phyloP scores from a whole-genome alignment of 2,888 invertebrate genomes.

The Drosophila infuscata region DNA sequence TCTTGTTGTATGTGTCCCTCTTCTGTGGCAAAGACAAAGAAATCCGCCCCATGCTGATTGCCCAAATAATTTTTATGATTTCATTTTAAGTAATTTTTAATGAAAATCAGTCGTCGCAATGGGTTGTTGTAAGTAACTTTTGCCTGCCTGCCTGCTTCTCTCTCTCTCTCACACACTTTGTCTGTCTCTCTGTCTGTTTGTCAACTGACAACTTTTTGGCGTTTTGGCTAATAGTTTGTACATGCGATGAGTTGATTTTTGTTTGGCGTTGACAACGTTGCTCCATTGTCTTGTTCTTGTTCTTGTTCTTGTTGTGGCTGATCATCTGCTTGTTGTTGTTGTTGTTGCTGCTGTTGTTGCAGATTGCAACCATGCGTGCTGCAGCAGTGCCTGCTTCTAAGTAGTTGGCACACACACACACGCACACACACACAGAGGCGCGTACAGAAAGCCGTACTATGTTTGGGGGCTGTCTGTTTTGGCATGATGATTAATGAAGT shows the following conservation, averaged over 20 bases:
- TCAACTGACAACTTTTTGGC: slow-evolving; percentile 65
- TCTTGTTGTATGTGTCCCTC: not conserved
- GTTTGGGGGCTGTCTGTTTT: slow-evolving; percentile 73
- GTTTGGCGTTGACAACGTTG: slow-evolving; percentile 60
- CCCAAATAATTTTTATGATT: slow-evolving; percentile 72
- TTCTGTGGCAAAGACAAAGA: slow-evolving; percentile 53
- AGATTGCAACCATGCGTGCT: slow-evolving; percentile 57
- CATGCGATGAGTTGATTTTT: slow-evolving; percentile 73
- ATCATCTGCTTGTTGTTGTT: slow-evolving; percentile 26
- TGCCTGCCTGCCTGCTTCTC: not conserved
- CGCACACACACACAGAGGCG: slow-evolving; percentile 9
- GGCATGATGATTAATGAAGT: slow-evolving; percentile 85
- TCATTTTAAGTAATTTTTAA: slow-evolving; percentile 83
- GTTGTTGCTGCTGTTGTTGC: slow-evolving; percentile 23
- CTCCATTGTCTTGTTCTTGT: slow-evolving; percentile 51
- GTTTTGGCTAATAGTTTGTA: slow-evolving; percentile 77
- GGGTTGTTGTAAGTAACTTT: slow-evolving; percentile 28
- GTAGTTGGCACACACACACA: slow-evolving; percentile 35
- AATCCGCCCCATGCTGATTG: slow-evolving; percentile 60
- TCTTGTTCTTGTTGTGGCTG: slow-evolving; percentile 32
- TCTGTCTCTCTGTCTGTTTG: not conserved
- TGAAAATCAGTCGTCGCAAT: slow-evolving; percentile 75
- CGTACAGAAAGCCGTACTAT: slow-evolving; percentile 10
- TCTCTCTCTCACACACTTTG: not conserved
- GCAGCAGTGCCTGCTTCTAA: slow-evolving; percentile 38